Conservation (phyloP, 2,113 vertebrate species). For the Paradoxurus hermaphroditus region DNA sequence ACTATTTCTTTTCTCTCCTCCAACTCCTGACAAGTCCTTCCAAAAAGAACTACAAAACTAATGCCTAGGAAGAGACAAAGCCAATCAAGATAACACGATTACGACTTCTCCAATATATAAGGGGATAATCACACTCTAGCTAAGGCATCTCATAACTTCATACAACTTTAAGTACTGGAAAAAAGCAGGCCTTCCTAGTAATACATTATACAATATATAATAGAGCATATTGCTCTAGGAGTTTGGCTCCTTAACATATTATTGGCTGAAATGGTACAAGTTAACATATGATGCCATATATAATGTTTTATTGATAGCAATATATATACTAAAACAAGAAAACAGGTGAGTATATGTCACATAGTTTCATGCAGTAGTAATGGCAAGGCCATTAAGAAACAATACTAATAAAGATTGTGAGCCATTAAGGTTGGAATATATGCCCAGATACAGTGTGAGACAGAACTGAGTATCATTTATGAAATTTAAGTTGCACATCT, state of each 20-base stretch:
- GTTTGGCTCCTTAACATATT: background rate
- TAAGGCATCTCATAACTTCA: background rate
- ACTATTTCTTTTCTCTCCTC: background rate
- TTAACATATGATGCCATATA: background rate
- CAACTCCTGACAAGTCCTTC: background rate
- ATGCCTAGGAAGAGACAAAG: background rate
- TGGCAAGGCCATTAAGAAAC: background rate
- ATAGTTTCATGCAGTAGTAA: background rate
- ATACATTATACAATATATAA: background rate
- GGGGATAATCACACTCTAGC: background rate
- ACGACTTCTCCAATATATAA: background rate
- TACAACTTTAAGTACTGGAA: background rate
- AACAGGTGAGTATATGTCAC: background rate
- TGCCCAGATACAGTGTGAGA: background rate
- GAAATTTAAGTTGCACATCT: background rate
- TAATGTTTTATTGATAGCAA: background rate
- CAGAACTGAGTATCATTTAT: background rate
- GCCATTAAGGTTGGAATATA: background rate
- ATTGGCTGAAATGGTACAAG: background rate
- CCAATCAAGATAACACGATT: background rate
- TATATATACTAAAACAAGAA: background rate
- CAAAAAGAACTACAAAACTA: background rate
- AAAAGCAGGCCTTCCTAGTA: background rate
- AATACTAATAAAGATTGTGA: background rate
- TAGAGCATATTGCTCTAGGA: background rate